Base-by-base conservation (phyloP, 53 echinoderm and acorn worm genomes). In the Pentamera pediparva region DNA sequence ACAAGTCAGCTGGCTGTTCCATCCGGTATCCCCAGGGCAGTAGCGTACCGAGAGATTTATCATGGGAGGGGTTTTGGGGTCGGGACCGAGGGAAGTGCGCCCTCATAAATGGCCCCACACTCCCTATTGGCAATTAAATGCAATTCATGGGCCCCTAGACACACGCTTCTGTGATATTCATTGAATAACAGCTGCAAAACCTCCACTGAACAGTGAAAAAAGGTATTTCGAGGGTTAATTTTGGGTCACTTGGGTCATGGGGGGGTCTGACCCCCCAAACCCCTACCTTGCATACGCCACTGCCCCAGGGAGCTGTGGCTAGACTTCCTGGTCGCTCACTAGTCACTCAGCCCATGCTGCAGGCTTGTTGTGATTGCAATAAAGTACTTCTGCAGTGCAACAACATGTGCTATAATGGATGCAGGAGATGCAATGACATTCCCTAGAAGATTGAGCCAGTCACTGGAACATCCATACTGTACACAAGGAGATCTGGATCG, bases 221-320 rank as follows among this genome's bases (percentile, higher is more conserved):
- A n/a, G n/a, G n/a, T n/a, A n/a, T n/a, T n/a, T n/a, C n/a, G n/a
- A n/a, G n/a, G n/a, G n/a, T n/a, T n/a, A n/a, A n/a, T n/a, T n/a
- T n/a, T n/a, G n/a, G n/a, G n/a, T n/a, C n/a, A n/a, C n/a, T n/a
- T n/a, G n/a, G n/a, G n/a, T n/a, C n/a, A n/a, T n/a, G n/a, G n/a
- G n/a, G n/a, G n/a, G n/a, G n/a, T n/a, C n/a, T n/a, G n/a, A n/a
- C n/a, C n/a, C n/a, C n/a, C n/a, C n/a, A n/a, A n/a, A n/a, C n/a
- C n/a, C n/a, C n/a, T n/a, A n/a, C n/a, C n/a, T n/a, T n/a, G n/a
- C n/a, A n/a, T n/a, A n/a, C n/a, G n/a, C n/a, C n/a, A n/a, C n/a
- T n/a, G n/a, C n/a, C n/a, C n/a, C n/a, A 40, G 76, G 61, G 12
- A 76, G 47, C 48, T 76, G 76, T 37, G 76, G 76, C 32, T 76